Conservation (phyloP, 2,797 vertebrate genomes). For the Cottoperca gobio region DNA sequence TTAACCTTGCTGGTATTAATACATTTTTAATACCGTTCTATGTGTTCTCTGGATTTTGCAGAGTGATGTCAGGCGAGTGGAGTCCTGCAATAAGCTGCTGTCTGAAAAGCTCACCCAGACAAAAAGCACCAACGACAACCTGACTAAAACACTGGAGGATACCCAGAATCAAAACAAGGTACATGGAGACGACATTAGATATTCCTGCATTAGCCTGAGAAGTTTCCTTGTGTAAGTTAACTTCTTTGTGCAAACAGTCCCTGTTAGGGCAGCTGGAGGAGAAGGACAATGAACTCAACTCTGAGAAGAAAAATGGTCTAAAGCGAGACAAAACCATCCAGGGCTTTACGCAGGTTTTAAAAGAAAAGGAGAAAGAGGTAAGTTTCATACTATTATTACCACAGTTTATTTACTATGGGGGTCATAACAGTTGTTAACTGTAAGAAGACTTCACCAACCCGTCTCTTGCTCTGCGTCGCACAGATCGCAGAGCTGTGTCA, state of each 20-base stretch:
- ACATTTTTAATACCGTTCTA: not conserved
- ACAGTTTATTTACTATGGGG: not conserved
- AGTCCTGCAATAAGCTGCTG: constrained; percentile 77
- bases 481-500: constrained; percentile 91
- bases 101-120: constrained; percentile 76
- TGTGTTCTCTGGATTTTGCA: constrained; percentile 57
- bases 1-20: constrained; percentile 19
- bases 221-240: not conserved
- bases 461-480: constrained; percentile 37
- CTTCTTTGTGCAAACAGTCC: constrained; percentile 78
- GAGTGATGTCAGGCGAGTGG: constrained; percentile 73
- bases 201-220: not conserved
- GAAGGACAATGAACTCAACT: constrained; percentile 87
- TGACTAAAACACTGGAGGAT: constrained; percentile 80
- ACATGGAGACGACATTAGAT: constrained; percentile 2
- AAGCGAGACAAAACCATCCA: constrained; percentile 99
- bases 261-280: constrained; percentile 89
- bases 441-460: constrained; percentile 1
- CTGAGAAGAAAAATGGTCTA: constrained; percentile 92
- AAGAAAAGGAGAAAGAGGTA: constrained; percentile 95
- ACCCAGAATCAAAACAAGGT: constrained; percentile 82
- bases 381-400: not conserved
- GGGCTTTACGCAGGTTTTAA: constrained; percentile 91
- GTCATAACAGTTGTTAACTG: not conserved
- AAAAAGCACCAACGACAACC: constrained; percentile 72